phyloP scores from a whole-genome alignment of 2,888 invertebrate species.

The Aspidiotus rigidus region DNA sequence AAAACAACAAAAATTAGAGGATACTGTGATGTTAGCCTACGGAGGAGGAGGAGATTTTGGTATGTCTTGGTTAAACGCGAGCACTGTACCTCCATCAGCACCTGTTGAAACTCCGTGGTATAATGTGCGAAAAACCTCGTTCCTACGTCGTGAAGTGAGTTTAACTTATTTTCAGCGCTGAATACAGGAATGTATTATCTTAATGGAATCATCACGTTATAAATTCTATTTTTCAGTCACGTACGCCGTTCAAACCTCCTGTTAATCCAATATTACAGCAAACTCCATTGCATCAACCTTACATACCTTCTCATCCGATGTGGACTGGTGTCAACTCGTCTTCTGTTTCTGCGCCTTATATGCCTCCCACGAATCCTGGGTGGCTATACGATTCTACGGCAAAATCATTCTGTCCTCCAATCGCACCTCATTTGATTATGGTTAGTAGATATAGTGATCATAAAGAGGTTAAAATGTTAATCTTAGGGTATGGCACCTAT shows the following conservation, averaged over 20 bases:
- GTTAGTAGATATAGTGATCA: not conserved
- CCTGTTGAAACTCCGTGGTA: constrained; percentile 18
- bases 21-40: constrained; percentile 24
- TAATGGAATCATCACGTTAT: not conserved
- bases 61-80: constrained; percentile 17
- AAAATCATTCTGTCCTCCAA: constrained; percentile 18
- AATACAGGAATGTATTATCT: no score
- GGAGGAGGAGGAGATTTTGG: constrained; percentile 23
- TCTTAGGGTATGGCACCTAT: no score
- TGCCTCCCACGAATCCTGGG: constrained; percentile 3
- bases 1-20: constrained; percentile 42
- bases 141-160: constrained; percentile 23
- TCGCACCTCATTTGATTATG: constrained; percentile 17
- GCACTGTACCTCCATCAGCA: not conserved
- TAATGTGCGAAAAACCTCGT: constrained; percentile 24
- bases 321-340: constrained; percentile 17
- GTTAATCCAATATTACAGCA: constrained; percentile 17
- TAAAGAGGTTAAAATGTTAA: no score
- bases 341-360: not conserved
- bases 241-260: constrained; percentile 20
- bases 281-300: constrained; percentile 19
- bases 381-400: constrained; percentile 16
- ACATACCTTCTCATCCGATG: constrained; percentile 9
- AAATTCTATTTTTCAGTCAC: constrained; percentile 14
- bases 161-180: no score